Evolutionary conservation across 2,113 vertebrate species (phyloP).

Genomic region (Mandrillus leucophaeus): DNA sequence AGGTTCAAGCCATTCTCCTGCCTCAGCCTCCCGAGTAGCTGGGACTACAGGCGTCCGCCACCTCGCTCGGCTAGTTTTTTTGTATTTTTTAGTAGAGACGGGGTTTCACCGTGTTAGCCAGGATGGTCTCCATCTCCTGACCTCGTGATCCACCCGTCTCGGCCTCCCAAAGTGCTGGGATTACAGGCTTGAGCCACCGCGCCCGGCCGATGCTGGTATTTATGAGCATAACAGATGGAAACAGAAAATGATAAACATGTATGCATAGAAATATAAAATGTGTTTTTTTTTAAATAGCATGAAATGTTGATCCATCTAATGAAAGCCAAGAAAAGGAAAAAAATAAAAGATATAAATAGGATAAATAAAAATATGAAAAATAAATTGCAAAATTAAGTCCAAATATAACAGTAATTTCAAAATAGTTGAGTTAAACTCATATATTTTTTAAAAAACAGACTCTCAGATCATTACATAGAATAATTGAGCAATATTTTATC

Average conservation of each 20-base stretch:
- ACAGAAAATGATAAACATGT: not conserved
- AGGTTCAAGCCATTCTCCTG: too few relatives aligned
- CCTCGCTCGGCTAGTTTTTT: too few relatives aligned
- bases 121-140: too few relatives aligned
- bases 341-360: not conserved
- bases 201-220: not conserved
- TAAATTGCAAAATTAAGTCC: not conserved
- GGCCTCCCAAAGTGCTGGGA: too few relatives aligned
- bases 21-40: too few relatives aligned
- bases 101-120: too few relatives aligned
- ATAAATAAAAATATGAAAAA: not conserved
- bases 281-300: not conserved
- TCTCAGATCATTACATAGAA: not conserved
- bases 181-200: too few relatives aligned
- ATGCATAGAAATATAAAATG: not conserved
- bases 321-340: not conserved
- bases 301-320: not conserved
- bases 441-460: not conserved
- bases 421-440: not conserved
- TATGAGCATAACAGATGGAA: not conserved
- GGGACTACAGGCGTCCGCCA: too few relatives aligned
- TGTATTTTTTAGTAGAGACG: too few relatives aligned
- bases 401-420: not conserved
- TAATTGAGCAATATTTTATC: not conserved
- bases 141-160: too few relatives aligned